Evolutionary conservation across 1,140 invertebrate genomes (phyloP).

Genomic region (Amphibalanus amphitrite): DNA sequence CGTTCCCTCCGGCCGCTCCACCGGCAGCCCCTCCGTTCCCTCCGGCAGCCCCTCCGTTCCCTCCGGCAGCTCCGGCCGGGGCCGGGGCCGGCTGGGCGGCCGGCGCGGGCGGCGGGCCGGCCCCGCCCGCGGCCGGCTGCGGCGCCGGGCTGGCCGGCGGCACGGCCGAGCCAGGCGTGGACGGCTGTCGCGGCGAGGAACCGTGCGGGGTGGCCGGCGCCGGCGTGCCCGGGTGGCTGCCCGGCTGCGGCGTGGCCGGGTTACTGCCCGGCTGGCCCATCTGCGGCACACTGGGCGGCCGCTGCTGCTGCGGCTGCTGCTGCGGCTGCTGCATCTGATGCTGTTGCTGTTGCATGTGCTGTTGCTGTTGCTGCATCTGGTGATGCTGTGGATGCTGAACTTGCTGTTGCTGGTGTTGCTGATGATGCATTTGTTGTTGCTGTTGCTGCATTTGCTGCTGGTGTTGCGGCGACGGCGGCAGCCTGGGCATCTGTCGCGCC

Average conservation of each 20-base stretch:
- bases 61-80: not conserved
- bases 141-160: not conserved
- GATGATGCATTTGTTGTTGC: slow-evolving; percentile 9
- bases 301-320: slow-evolving; percentile 15
- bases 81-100: not conserved
- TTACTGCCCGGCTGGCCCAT: slow-evolving; percentile 18
- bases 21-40: too few relatives aligned
- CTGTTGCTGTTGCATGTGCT: slow-evolving; percentile 21
- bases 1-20: not conserved
- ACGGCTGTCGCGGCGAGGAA: not conserved
- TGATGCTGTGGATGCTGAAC: slow-evolving; percentile 16
- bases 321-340: slow-evolving; percentile 12
- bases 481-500: not conserved
- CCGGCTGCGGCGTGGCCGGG: slow-evolving; percentile 13
- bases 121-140: not conserved
- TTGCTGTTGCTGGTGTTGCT: slow-evolving; percentile 16
- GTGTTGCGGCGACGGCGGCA: slow-evolving; percentile 14
- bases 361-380: slow-evolving; percentile 28
- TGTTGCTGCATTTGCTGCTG: slow-evolving; percentile 17
- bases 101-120: not conserved
- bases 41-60: not conserved
- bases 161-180: not conserved
- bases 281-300: slow-evolving; percentile 12
- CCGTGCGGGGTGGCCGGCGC: not conserved
- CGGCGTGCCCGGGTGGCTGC: slow-evolving; percentile 11